Percentiles rank a stretch among this genome's conserved stretches.
Evolutionary conservation across 2,797 vertebrate species (phyloP).

Genomic region (Spondyliosoma cantharus): DNA sequence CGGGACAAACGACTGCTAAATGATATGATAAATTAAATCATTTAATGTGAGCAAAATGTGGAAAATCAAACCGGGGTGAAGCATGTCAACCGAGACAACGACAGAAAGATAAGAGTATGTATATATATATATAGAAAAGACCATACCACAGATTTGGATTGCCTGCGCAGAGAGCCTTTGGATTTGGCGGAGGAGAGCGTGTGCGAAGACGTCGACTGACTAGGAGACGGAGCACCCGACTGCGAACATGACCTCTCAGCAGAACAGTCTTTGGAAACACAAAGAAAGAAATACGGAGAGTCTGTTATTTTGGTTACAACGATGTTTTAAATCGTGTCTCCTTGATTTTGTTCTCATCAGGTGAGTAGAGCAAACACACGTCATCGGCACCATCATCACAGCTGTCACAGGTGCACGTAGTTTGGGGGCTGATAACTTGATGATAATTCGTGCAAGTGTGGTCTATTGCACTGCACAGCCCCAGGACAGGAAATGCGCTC

Average conservation of each 20-base stretch:
- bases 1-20: neutral
- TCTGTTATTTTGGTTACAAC: neutral
- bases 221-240: constrained; percentile 82
- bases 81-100: constrained; percentile 1
- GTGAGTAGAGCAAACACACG: constrained; percentile 2
- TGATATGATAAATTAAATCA: neutral
- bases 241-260: constrained; percentile 89
- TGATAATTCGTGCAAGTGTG: constrained; percentile 39
- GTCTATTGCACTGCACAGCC: constrained; percentile 44
- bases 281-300: constrained; percentile 42
- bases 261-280: constrained; percentile 84
- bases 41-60: neutral
- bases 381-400: neutral
- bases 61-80: neutral
- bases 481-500: constrained; percentile 20
- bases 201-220: constrained; percentile 79
- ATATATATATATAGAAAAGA: neutral
- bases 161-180: constrained; percentile 85
- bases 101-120: neutral
- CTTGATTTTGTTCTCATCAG: constrained; percentile 2
- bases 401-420: constrained; percentile 38
- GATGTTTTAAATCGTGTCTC: neutral
- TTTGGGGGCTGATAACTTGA: constrained; percentile 40
- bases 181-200: constrained; percentile 79
- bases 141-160: constrained; percentile 90